phyloP scores from a whole-genome alignment of 2,113 vertebrate genomes.

The Ctenomys sociabilis region DNA sequence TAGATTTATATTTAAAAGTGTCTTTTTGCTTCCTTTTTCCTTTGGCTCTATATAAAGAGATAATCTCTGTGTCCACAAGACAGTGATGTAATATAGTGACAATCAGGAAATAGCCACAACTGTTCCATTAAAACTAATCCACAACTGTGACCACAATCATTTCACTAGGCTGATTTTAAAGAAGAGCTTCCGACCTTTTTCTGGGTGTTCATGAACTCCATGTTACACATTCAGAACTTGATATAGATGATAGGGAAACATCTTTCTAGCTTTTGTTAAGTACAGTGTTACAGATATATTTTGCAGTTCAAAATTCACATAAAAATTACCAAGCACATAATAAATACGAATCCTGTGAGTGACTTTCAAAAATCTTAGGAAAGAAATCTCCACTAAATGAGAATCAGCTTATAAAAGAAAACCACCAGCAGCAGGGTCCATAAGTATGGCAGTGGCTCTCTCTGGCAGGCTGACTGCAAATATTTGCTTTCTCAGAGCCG shows the following conservation, averaged over 20 bases:
- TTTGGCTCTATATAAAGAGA: not conserved
- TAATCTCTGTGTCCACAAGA: not conserved
- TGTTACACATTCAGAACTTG: not conserved
- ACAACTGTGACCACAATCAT: not conserved
- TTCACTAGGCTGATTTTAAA: not conserved
- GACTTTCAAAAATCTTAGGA: not conserved
- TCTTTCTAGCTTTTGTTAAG: not conserved
- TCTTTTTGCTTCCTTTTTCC: not conserved
- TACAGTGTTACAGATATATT: not conserved
- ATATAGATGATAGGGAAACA: not conserved
- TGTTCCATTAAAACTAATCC: not conserved
- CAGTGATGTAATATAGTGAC: not conserved
- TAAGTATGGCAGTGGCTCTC: not conserved
- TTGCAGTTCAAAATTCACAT: not conserved
- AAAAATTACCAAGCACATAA: not conserved
- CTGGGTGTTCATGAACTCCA: not conserved
- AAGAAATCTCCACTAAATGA: not conserved
- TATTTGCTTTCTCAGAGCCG: not conserved
- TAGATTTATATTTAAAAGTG: not conserved
- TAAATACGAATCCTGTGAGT: not conserved
- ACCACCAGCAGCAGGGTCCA: not conserved
- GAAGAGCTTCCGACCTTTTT: not conserved
- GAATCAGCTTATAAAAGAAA: not conserved
- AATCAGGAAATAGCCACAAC: not conserved
- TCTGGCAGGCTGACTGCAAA: too few species aligned